Evolutionary conservation across 2,888 invertebrate species (phyloP), one percentile per base, ranked within the genome.

Genomic region (Acrobasis repandana): DNA sequence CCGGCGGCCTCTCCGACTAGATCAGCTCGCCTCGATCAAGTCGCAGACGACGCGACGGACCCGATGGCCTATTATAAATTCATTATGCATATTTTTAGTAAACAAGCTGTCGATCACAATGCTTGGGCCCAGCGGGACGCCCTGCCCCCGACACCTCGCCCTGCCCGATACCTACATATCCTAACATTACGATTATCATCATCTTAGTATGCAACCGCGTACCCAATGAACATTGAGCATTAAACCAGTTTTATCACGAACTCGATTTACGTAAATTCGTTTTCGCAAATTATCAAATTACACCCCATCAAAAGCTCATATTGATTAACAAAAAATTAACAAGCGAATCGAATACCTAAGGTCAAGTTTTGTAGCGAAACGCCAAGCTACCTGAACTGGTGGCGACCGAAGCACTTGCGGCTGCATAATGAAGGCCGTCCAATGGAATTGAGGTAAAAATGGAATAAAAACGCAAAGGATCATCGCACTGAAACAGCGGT

Each of bases 31-130:
- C 71, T 76, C 68, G 75, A 74, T 74, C 72, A 67, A 69, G 67
- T 67, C 70, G 68, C 77, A 77, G 73, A 18, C 76, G 73, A 77
- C 77, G 76, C 77, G 80, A 80, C 84, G 79, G 76, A 73, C 80
- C 76, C 76, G 77, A 80, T 77, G 77, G 81, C 81, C 82, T 80
- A 91, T 91, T 91, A 90, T 91, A 92, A 85, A 92, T 92, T 91
- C 92, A 92, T 92, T 92, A 91, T 92, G 91, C 91, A 91, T 90
- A 91, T 90, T 91, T 92, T 92, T 89, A 88, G 92, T 92, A 92
- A 92, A 91, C 91, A 92, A 90, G 89, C 90, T 92, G 91, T 92
- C 91, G 90, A 88, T 91, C 90, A 92, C 91, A 92, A 92, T 91
- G 85, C 84, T 73, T 75, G 68, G 73, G 79, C 90, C 77, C 91